A percentile compares a stretch with the other conserved stretches of the same genome.
Conservation (phyloP, 2,113 vertebrate species). For the Aptenodytes forsteri region DNA sequence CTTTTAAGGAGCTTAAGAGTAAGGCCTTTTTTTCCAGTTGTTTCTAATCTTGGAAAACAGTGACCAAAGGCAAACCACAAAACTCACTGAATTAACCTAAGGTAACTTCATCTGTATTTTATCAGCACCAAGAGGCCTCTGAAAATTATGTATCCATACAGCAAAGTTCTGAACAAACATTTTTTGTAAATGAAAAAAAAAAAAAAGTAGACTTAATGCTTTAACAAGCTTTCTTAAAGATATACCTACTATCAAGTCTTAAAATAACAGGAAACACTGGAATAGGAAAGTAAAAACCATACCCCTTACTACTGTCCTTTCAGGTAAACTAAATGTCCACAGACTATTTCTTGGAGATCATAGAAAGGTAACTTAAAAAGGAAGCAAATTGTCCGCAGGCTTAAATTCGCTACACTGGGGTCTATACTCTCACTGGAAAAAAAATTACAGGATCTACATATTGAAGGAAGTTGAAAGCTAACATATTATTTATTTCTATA, state of each 20-base stretch:
- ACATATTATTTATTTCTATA: not conserved
- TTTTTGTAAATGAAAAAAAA: not conserved
- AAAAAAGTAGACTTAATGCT: not conserved
- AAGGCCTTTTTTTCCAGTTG: not conserved
- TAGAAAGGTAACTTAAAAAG: not conserved
- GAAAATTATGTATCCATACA: not conserved
- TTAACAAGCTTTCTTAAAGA: not conserved
- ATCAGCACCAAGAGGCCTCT: not conserved
- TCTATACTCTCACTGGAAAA: not conserved
- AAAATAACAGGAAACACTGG: not conserved
- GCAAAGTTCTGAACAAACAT: not conserved
- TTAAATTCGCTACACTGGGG: not conserved
- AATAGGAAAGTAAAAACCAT: not conserved
- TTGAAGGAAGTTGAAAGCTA: not conserved
- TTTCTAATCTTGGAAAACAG: not conserved
- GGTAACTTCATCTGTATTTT: not conserved
- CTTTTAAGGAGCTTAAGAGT: not conserved
- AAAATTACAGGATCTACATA: not conserved
- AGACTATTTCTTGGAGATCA: not conserved
- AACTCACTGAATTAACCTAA: not conserved
- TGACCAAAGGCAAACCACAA: slow-evolving; percentile 12
- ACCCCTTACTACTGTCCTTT: not conserved
- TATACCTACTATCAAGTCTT: not conserved
- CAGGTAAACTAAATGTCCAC: not conserved
- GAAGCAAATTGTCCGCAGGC: not conserved